A percentile compares a stretch with the other conserved stretches of the same genome.
Evolutionary conservation across 2,888 invertebrate genomes (phyloP).

Genomic region (Drosophila incognita): DNA sequence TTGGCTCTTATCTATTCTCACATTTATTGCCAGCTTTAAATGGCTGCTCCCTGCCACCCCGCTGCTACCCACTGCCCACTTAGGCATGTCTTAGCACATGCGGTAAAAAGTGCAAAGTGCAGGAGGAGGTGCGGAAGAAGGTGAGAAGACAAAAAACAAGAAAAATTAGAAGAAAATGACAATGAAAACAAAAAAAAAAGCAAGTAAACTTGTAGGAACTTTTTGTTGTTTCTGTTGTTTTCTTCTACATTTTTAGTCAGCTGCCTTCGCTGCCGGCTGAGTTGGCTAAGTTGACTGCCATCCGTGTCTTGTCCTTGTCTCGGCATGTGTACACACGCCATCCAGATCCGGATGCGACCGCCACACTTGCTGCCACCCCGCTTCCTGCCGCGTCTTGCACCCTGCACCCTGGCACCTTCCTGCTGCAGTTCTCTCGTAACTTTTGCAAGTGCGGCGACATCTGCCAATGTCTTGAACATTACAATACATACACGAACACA

Average conservation of each 20-base stretch:
- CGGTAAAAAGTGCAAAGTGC: conserved; percentile 24
- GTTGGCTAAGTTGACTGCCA: conserved; percentile 60
- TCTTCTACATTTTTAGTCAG: conserved; percentile 40
- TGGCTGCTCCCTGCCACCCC: not conserved
- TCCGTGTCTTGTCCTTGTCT: conserved; percentile 71
- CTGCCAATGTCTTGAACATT: conserved; percentile 79
- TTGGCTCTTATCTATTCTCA: not conserved
- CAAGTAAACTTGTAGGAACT: conserved; percentile 67
- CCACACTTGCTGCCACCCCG: not conserved
- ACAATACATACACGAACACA: conserved; percentile 57
- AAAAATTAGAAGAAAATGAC: conserved; percentile 53
- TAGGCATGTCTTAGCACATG: conserved; percentile 13
- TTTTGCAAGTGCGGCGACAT: conserved; percentile 77
- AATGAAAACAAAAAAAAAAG: conserved; percentile 25
- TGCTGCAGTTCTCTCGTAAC: conserved; percentile 51
- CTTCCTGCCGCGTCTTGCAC: not conserved
- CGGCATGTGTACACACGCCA: conserved; percentile 67
- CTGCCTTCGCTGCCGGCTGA: conserved; percentile 38
- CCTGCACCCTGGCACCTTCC: not conserved
- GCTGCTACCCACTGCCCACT: conserved; percentile 1
- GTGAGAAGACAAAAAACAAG: conserved; percentile 26
- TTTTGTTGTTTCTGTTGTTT: conserved; percentile 36
- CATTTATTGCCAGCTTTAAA: not conserved
- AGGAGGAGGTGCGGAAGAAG: conserved; percentile 8
- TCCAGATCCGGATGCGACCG: conserved; percentile 45